A percentile compares a stretch with the other conserved stretches of the same genome.
Evolutionary conservation across 2,113 vertebrate genomes (phyloP).

Genomic region (Girardinichthys multiradiatus): DNA sequence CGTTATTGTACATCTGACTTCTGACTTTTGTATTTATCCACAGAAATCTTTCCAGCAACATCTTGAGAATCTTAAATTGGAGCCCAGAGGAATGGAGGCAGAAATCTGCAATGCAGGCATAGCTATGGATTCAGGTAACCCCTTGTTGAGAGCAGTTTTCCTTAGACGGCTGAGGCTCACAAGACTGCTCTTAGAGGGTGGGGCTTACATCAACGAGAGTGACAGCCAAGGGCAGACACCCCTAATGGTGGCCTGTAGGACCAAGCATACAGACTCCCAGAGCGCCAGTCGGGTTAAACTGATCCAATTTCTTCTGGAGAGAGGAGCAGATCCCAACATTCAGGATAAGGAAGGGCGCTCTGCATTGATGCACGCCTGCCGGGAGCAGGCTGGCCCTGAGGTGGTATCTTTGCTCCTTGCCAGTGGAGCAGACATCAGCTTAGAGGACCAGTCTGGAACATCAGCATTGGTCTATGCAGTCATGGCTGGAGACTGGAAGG

Average conservation of each 20-base stretch:
- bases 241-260: constrained; percentile 91
- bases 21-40: constrained; percentile 20
- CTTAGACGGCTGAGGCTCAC: constrained; percentile 90
- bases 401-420: constrained; percentile 86
- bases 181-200: constrained; percentile 89
- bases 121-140: constrained; percentile 77
- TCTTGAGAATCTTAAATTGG: neutral
- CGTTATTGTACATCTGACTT: too few relatives aligned
- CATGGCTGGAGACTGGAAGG: constrained; percentile 84
- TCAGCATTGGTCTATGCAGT: constrained; percentile 89
- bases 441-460: constrained; percentile 86
- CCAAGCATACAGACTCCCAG: constrained; percentile 84
- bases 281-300: constrained; percentile 88
- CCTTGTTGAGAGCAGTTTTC: constrained; percentile 90
- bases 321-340: constrained; percentile 92
- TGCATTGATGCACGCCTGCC: constrained; percentile 91
- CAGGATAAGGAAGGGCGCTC: constrained; percentile 93
- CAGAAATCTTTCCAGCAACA: constrained; percentile 23
- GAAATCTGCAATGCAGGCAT: constrained; percentile 27
- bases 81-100: constrained; percentile 50
- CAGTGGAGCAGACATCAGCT: constrained; percentile 85
- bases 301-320: constrained; percentile 91
- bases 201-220: constrained; percentile 92
- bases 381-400: constrained; percentile 83
- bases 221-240: constrained; percentile 90